phyloP scores from a whole-genome alignment of 2,113 vertebrate genomes.

The Erythrocercus mccallii region DNA sequence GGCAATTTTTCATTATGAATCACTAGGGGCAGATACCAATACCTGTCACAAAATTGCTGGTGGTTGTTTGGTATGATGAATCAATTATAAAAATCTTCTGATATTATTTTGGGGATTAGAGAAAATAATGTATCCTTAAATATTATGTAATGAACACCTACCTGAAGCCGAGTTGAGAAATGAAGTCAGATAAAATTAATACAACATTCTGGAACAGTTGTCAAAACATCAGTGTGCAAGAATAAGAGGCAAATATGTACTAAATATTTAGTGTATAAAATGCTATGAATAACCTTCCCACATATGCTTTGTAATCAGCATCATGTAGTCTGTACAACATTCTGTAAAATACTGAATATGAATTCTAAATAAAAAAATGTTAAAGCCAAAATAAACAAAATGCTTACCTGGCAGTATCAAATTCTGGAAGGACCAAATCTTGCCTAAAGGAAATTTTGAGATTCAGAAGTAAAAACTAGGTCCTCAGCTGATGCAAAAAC shows the following conservation, averaged over 20 bases:
- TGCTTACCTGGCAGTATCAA: background rate
- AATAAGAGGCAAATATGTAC: background rate
- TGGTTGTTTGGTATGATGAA: background rate
- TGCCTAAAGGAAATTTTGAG: background rate
- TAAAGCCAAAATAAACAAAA: background rate
- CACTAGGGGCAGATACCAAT: background rate
- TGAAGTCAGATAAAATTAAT: background rate
- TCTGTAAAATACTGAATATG: background rate
- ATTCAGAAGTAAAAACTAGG: background rate
- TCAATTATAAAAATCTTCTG: background rate
- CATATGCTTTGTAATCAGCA: background rate
- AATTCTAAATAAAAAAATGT: background rate
- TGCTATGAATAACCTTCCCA: background rate
- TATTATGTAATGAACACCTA: background rate
- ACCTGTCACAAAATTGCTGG: background rate
- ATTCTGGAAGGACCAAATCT: background rate
- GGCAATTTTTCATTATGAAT: slow-evolving; percentile 13
- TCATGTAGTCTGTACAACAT: background rate
- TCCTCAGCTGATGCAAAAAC: background rate
- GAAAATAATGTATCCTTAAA: background rate
- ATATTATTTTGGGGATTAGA: background rate
- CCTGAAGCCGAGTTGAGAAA: background rate
- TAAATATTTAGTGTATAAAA: background rate
- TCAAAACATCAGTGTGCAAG: background rate
- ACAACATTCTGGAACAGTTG: background rate